A percentile compares a stretch with the other conserved stretches of the same genome.
These are phyloP conservation scores for Steromphala cineraria DNA, from an alignment of 2,888 invertebrate genomes.

Conservation along the genomic window DNA sequence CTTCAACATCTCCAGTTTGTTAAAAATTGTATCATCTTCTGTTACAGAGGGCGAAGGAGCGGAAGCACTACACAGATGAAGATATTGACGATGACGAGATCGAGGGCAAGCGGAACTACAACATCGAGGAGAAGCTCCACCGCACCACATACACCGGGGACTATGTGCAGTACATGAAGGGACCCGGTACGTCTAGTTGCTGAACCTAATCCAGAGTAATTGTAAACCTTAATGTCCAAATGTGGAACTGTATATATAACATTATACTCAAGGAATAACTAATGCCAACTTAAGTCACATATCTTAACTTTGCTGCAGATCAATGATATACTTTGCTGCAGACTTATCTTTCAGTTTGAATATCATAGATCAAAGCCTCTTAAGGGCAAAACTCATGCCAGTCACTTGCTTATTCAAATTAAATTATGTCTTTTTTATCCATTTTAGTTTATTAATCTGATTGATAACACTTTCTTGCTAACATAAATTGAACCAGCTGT, in stretches of 20 bases:
- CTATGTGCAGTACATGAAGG: conserved; percentile 91
- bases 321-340: too few relatives aligned
- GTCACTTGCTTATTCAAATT: background rate
- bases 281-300: too few relatives aligned
- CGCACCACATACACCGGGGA: conserved; percentile 83
- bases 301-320: too few relatives aligned
- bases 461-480: too few relatives aligned
- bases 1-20: too few relatives aligned
- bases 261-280: too few relatives aligned
- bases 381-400: background rate
- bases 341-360: too few relatives aligned
- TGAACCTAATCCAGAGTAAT: background rate
- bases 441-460: too few relatives aligned
- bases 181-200: conserved; percentile 77
- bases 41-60: conserved; percentile 84
- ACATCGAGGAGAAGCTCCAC: conserved; percentile 93
- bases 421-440: too few relatives aligned
- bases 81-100: conserved; percentile 87
- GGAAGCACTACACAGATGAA: conserved; percentile 95
- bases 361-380: background rate
- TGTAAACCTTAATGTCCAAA: too few relatives aligned
- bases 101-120: conserved; percentile 90
- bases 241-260: too few relatives aligned
- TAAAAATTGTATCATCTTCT: background rate
- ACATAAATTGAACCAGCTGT: too few relatives aligned